These are phyloP conservation scores for Halcyon chelicuti DNA, from an alignment of 2,797 vertebrate species.

Conservation along the genomic window DNA sequence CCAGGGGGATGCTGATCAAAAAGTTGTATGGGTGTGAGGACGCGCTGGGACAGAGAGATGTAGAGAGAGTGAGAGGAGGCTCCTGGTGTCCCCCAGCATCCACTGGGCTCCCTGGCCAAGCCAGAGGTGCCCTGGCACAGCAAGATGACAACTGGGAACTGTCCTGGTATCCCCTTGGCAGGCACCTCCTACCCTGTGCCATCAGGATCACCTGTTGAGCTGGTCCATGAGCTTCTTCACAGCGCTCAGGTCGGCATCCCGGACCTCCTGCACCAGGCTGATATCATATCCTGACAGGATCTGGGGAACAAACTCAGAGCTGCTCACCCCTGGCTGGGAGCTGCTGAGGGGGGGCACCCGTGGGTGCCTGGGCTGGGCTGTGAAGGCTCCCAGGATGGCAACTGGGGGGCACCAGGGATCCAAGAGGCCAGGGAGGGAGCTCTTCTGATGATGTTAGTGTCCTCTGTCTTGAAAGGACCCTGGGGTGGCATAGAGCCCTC, in stretches of 20 bases:
- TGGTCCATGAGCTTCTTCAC: slow-evolving; percentile 82
- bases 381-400: not conserved
- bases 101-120: rapidly evolving
- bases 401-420: not conserved
- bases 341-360: rapidly evolving
- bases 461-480: not conserved
- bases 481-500: not conserved
- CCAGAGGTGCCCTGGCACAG: not conserved
- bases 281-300: slow-evolving; percentile 87
- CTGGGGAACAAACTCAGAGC: slow-evolving; percentile 63
- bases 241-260: slow-evolving; percentile 82
- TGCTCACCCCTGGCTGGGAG: rapidly evolving
- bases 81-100: not conserved
- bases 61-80: not conserved
- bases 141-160: not conserved
- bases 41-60: not conserved
- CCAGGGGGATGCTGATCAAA: slow-evolving; percentile 84
- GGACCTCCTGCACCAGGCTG: slow-evolving; percentile 89
- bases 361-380: not conserved
- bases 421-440: not conserved
- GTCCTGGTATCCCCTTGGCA: not conserved
- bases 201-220: slow-evolving; percentile 82
- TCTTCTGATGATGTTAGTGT: not conserved
- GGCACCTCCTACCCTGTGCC: rapidly evolving
- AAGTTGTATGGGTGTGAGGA: slow-evolving; percentile 65